Base-by-base conservation (phyloP, 2,888 invertebrate species). In the Encarsia formosa region DNA sequence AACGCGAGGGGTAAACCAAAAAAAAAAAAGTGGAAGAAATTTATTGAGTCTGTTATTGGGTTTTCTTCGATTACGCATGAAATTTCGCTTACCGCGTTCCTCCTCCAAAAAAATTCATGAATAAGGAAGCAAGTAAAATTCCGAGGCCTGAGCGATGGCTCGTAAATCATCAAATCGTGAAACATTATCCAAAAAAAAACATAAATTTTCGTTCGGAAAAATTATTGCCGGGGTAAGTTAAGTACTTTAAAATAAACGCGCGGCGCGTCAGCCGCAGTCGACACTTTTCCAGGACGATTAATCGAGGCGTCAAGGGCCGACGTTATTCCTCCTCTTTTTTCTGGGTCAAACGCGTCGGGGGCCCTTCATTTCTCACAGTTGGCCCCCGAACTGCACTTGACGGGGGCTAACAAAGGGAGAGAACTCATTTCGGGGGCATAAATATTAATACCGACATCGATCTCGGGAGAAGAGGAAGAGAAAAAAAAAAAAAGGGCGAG, bases 1-100 rank as follows among this genome's bases (percentile, higher is more conserved):
- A 20, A 8, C n/a, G 13, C 2, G 40, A 22, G 40, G 15, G 24
- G n/a, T 3, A 15, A 24, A 8, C 15, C 6, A 23, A 15, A 20
- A 9, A 39, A 4, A 11, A 19, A 15, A 23, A 34, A 38, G 42
- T 44, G 47, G 39, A 24, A 53, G 53, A 44, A 56, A 56, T 56
- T 56, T 56, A 56, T 56, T 50, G 56, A 50, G 47, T 56, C 56
- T 51, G 54, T 57, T 57, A 57, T 57, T 57, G 57, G 57, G 51
- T 57, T 57, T 57, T 54, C 49, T 51, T 57, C 57, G 57, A 57
- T 57, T 57, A 57, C 49, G 52, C 49, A 56, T 56, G 56, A 56
- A 56, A 56, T 52, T 53, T 56, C 52, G 47, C 47, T 56, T 52
- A 47, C 49, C n/a, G n/a, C n/a, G n/a, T n/a, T n/a, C n/a, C n/a